Conservation (phyloP, 2,113 vertebrate genomes). For the Polypterus bichir region DNA sequence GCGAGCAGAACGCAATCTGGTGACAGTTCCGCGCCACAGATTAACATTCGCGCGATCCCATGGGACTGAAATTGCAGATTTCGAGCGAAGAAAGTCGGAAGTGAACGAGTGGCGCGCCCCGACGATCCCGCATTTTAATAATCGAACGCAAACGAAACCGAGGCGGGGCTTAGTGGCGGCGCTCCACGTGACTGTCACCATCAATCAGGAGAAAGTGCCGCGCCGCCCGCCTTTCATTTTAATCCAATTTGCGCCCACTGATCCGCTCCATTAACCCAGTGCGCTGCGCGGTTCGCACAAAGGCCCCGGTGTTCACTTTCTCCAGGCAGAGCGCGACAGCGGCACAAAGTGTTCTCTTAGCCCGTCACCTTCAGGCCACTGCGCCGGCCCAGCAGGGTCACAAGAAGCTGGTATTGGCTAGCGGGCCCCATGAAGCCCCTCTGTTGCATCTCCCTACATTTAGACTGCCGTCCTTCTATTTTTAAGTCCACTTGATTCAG, state of each 20-base stretch:
- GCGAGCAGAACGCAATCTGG: not conserved
- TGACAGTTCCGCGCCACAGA: not conserved
- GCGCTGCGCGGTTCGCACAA: slow-evolving; percentile 1
- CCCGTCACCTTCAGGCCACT: not conserved
- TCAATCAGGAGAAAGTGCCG: slow-evolving; percentile 32
- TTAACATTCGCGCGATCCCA: not conserved
- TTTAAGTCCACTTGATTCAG: too few species aligned
- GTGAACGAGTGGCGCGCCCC: slow-evolving; percentile 1
- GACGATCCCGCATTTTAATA: slow-evolving; percentile 16
- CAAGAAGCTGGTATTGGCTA: not conserved
- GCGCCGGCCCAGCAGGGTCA: not conserved
- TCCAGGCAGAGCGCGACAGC: not conserved
- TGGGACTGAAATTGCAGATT: not conserved
- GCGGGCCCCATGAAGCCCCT: not conserved
- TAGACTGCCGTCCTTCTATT: not conserved
- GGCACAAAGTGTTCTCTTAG: not conserved
- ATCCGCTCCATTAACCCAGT: slow-evolving; percentile 13
- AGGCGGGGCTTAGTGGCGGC: too few species aligned
- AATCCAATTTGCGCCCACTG: slow-evolving; percentile 28
- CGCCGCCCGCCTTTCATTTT: slow-evolving; percentile 19
- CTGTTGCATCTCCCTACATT: not conserved
- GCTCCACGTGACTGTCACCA: slow-evolving; percentile 21
- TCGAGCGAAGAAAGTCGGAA: not conserved
- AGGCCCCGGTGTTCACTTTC: slow-evolving; percentile 1
- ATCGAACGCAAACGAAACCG: slow-evolving; percentile 27